These are phyloP conservation scores for Spheniscus mendiculus DNA, from an alignment of 2,113 vertebrate genomes.

Conservation along the genomic window DNA sequence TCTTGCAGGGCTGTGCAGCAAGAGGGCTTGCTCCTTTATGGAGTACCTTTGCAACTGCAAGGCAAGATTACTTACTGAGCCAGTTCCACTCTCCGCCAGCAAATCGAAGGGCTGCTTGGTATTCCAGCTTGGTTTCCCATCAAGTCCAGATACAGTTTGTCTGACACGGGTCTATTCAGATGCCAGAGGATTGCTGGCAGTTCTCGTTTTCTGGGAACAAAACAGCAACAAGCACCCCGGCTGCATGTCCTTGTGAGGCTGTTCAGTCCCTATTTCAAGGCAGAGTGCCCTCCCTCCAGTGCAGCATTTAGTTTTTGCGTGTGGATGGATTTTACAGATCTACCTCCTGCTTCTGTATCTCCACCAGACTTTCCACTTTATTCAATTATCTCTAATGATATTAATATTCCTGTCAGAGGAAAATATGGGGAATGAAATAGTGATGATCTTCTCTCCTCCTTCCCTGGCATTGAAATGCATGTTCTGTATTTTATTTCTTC, in stretches of 20 bases:
- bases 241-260: constrained; percentile 27
- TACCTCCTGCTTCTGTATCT: not conserved
- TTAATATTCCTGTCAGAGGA: constrained; percentile 8
- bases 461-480: not conserved
- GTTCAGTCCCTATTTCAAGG: constrained; percentile 32
- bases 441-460: not conserved
- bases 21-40: constrained; percentile 30
- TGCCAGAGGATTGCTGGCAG: constrained; percentile 44
- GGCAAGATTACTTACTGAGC: not conserved
- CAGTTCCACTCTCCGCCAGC: not conserved
- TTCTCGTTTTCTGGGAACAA: constrained; percentile 43
- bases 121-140: not conserved
- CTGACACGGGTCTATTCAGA: constrained; percentile 28
- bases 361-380: not conserved
- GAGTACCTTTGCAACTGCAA: constrained; percentile 11
- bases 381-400: not conserved
- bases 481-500: not conserved
- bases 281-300: constrained; percentile 31
- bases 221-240: constrained; percentile 44
- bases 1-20: constrained; percentile 17
- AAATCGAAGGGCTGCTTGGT: constrained; percentile 24
- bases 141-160: constrained; percentile 26
- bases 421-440: not conserved
- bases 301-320: not conserved
- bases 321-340: constrained; percentile 14